Base-by-base conservation (phyloP, 92 coral and sea anemone species). In the Desmophyllum pertusum region DNA sequence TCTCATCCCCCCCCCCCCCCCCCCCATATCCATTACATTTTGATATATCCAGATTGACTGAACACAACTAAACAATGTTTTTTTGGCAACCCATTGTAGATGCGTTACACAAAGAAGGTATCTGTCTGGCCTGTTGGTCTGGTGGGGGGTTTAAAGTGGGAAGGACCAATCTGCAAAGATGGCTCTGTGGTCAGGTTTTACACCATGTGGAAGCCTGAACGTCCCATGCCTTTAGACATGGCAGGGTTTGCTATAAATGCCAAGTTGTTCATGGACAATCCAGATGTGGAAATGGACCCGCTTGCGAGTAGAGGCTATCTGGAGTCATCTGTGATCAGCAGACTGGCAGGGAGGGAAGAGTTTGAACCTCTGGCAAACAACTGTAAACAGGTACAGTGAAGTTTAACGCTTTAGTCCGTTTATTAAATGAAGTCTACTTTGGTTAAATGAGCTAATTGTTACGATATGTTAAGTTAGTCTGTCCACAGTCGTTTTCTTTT, bases 61-160 rank as follows among this genome's bases (percentile, higher is more conserved):
- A 21, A 50, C 55, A 50, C 21, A 10, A 18, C 70, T 63, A 25
- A 18, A 18, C 31, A n/a, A 21, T 0, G 2, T 62, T 72, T 72
- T 72, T n/a, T n/a, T n/a, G n/a, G 33, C 9, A 31, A 27, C 37
- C 2, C 0, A 17, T 70, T 69, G 40, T 68, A 96, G 99, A 94
- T 96, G 88, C 95, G 99, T 43, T 73, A 92, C 89, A 96, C 99
- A 33, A 94, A 86, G 85, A 87, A 82, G 46, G 90, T 96, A 17
- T 94, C 99, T 14, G 92, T 96, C 2, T 96, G 99, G 99, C 99
- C 99, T 0, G 99, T 96, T 14, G 99, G 99, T 14, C 63, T 96
- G 35, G 98, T 93, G 36, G 99, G 98, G 29, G 99, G 94, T 5
- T 74, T 96, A 57, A 87, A 86, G 67, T 96, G 99, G 99, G 99